phyloP scores from a whole-genome alignment of 2,888 invertebrate species.

The Aelia acuminata region DNA sequence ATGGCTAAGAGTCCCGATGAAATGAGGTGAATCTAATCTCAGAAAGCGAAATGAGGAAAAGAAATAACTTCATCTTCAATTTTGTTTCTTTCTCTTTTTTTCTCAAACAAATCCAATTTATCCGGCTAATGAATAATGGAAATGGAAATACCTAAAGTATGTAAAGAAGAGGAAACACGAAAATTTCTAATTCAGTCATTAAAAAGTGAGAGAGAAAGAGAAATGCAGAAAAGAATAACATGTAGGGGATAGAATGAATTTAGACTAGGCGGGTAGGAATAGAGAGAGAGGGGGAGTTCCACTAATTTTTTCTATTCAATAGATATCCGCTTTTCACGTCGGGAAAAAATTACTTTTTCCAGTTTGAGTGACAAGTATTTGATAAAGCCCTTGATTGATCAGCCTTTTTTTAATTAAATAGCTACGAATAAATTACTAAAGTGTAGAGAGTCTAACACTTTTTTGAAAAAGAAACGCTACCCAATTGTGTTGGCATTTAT shows the following conservation, averaged over 20 bases:
- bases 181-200: not conserved
- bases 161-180: not conserved
- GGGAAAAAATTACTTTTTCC: not conserved
- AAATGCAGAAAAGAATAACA: not conserved
- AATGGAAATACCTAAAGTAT: not conserved
- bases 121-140: slow-evolving; percentile 23
- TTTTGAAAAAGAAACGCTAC: too few relatives aligned
- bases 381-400: not conserved
- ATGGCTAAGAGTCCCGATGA: not conserved
- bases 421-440: not conserved
- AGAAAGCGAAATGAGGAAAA: not conserved
- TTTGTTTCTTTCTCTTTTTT: not conserved
- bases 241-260: not conserved
- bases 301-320: not conserved
- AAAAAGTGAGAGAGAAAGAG: not conserved
- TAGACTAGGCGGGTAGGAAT: too few relatives aligned
- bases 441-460: too few relatives aligned
- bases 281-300: not conserved
- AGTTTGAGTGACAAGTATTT: not conserved
- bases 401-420: too few relatives aligned
- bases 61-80: not conserved
- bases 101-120: not conserved
- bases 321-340: not conserved
- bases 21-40: slow-evolving; percentile 4
- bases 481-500: too few relatives aligned